Percentiles rank a stretch among this genome's conserved stretches.
These are phyloP conservation scores for Mythimna vitellina DNA, from an alignment of 2,888 invertebrate genomes.

Conservation along the genomic window DNA sequence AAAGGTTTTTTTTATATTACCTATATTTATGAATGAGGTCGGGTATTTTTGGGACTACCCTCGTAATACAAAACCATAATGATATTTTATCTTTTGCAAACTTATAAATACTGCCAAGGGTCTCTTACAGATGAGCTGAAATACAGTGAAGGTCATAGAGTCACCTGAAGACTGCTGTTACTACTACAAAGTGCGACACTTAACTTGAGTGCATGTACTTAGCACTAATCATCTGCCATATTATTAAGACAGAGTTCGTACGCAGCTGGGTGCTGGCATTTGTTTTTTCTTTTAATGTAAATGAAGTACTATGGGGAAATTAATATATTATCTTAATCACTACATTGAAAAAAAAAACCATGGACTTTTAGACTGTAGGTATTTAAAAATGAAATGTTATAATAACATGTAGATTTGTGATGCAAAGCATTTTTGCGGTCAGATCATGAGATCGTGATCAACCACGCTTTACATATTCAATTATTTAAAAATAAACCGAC, in stretches of 20 bases:
- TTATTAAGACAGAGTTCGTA: background rate
- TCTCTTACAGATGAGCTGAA: background rate
- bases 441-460: no score
- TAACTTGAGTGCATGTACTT: conserved; percentile 23
- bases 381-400: background rate
- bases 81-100: background rate
- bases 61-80: conserved; percentile 1
- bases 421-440: no score
- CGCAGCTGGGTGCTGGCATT: background rate
- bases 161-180: background rate
- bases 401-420: no score
- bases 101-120: background rate
- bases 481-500: no score
- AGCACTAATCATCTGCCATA: conserved; percentile 8
- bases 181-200: conserved; percentile 9
- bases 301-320: background rate
- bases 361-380: no score
- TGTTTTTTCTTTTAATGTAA: background rate
- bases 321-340: background rate
- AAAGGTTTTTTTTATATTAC: no score
- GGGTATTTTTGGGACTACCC: no score
- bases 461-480: no score
- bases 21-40: no score
- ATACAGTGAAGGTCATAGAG: conserved; percentile 29
- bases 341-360: no score